Percentiles rank a stretch among this genome's conserved stretches.
These are phyloP conservation scores for Papilio glaucus DNA, from an alignment of 1,140 invertebrate genomes.

Conservation along the genomic window DNA sequence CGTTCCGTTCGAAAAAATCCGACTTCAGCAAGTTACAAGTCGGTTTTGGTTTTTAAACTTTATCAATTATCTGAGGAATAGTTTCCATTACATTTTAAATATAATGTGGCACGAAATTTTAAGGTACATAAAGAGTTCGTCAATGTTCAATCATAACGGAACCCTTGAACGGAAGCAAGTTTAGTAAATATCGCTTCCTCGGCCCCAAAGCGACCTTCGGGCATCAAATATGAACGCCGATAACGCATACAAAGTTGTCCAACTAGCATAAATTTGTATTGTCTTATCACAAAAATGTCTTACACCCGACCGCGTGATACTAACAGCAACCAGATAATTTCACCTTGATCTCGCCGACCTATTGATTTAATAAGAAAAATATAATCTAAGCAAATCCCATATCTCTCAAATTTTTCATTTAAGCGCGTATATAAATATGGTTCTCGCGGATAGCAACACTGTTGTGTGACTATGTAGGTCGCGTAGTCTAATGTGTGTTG, in stretches of 20 bases:
- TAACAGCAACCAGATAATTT: constrained; percentile 72
- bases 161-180: constrained; percentile 32
- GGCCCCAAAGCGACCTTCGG: constrained; percentile 70
- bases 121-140: neutral
- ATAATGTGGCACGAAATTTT: neutral
- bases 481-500: neutral
- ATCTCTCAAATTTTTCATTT: constrained; percentile 20
- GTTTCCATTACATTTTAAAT: neutral
- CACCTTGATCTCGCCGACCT: constrained; percentile 65
- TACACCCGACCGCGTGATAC: constrained; percentile 61
- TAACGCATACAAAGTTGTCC: constrained; percentile 73
- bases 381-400: constrained; percentile 8
- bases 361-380: constrained; percentile 23
- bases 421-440: neutral
- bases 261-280: constrained; percentile 81
- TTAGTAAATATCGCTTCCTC: constrained; percentile 46
- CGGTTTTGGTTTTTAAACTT: too few relatives aligned
- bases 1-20: too few relatives aligned
- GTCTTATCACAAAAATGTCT: constrained; percentile 76
- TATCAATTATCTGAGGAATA: too few relatives aligned
- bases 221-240: constrained; percentile 72
- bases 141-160: neutral
- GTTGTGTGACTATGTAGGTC: constrained; percentile 7
- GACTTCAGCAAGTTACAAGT: too few relatives aligned
- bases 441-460: constrained; percentile 7